These are phyloP conservation scores for Rhinolophus sinicus DNA, from an alignment of 2,113 vertebrate genomes.

Conservation along the genomic window DNA sequence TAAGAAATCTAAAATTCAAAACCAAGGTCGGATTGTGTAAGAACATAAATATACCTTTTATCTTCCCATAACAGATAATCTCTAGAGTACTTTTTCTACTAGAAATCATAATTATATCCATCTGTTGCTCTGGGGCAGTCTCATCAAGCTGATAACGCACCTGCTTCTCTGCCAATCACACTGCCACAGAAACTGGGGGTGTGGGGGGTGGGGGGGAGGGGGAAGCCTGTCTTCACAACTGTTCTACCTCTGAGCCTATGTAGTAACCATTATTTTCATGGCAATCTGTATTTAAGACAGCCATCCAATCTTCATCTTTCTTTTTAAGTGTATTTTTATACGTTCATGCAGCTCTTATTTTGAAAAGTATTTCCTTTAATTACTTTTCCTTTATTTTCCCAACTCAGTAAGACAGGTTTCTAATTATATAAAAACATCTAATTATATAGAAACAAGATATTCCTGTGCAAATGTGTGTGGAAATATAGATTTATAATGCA, in stretches of 20 bases:
- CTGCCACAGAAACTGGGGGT: neutral
- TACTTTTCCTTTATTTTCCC: neutral
- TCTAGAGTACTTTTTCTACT: slow-evolving; percentile 44
- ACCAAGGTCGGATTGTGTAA: neutral
- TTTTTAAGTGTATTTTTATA: slow-evolving; percentile 36
- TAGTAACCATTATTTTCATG: slow-evolving; percentile 39
- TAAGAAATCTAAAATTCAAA: slow-evolving; percentile 50
- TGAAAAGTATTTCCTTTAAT: slow-evolving; percentile 44
- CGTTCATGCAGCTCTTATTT: slow-evolving; percentile 3
- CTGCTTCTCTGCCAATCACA: neutral
- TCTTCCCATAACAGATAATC: slow-evolving; percentile 52
- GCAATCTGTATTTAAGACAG: slow-evolving; percentile 40
- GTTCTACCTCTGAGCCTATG: neutral
- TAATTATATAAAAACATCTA: neutral
- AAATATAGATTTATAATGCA: neutral
- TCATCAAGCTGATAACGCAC: slow-evolving; percentile 26
- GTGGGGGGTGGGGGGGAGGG: too few relatives aligned
- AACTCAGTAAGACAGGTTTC: neutral
- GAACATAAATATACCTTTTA: neutral
- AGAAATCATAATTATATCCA: slow-evolving; percentile 54
- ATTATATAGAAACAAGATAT: neutral
- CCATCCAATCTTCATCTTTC: neutral
- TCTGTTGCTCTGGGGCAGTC: slow-evolving; percentile 4
- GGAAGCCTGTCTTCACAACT: neutral
- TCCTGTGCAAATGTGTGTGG: neutral